Conservation (phyloP, 2,888 invertebrate genomes). For the Syrphus vitripennis region DNA sequence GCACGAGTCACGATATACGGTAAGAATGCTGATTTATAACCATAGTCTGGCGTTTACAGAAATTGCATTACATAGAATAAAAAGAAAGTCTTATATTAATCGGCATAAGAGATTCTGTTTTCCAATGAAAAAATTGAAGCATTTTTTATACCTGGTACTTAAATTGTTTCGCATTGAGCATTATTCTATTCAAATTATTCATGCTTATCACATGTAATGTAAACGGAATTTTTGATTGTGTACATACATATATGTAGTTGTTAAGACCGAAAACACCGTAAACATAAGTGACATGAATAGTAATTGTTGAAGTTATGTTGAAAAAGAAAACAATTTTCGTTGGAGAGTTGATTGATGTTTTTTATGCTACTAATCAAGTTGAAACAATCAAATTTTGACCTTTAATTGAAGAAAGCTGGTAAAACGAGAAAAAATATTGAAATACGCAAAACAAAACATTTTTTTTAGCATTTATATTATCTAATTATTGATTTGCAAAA, state of each 20-base stretch:
- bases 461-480: no score
- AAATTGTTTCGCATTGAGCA: not conserved
- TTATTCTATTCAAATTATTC: not conserved
- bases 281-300: not conserved
- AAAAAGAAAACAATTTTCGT: not conserved
- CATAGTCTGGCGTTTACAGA: not conserved
- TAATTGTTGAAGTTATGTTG: not conserved
- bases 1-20: slow-evolving; percentile 79
- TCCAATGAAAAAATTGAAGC: not conserved
- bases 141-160: not conserved
- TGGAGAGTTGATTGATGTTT: not conserved
- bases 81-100: not conserved
- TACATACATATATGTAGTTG: no score
- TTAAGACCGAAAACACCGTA: no score
- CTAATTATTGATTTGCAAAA: no score
- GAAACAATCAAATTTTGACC: no score
- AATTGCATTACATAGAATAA: not conserved
- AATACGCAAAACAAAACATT: no score
- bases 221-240: not conserved
- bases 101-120: no score
- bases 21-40: slow-evolving; percentile 73
- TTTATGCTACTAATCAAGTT: not conserved
- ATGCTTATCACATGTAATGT: not conserved
- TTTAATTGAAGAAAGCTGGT: no score
- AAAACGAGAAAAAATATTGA: no score